Conservation (phyloP, 2,113 vertebrate species). For the Aegotheles bennettii region DNA sequence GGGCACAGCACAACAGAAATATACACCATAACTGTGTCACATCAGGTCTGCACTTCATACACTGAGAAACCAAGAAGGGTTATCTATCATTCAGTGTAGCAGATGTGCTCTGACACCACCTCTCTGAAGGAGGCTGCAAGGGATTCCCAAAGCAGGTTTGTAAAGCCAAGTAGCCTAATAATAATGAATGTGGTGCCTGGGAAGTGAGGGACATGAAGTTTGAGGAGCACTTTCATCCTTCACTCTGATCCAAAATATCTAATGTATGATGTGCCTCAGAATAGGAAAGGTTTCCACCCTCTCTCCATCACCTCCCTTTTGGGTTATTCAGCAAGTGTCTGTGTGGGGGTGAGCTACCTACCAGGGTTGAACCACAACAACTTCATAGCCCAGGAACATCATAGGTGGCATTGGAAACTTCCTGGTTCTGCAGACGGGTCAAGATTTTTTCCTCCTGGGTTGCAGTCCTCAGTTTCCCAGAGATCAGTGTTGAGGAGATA, state of each 20-base stretch:
- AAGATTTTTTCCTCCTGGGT: not conserved
- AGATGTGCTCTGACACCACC: not conserved
- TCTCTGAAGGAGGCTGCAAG: not conserved
- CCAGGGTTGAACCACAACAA: not conserved
- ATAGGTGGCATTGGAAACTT: not conserved
- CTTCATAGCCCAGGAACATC: not conserved
- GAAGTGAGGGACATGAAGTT: not conserved
- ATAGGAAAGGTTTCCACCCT: fast-evolving
- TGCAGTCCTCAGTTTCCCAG: not conserved
- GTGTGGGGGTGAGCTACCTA: not conserved
- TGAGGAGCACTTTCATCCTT: not conserved
- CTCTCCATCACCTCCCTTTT: not conserved
- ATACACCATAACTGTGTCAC: fast-evolving
- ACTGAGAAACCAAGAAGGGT: not conserved
- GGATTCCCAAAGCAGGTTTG: not conserved
- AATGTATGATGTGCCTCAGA: not conserved
- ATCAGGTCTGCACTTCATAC: not conserved
- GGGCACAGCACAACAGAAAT: not conserved
- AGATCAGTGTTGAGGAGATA: not conserved
- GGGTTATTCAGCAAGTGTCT: not conserved
- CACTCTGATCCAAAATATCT: not conserved
- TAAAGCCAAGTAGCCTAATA: not conserved
- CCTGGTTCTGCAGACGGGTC: not conserved
- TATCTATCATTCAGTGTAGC: not conserved
- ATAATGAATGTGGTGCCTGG: not conserved